Conservation (phyloP, 2,797 vertebrate genomes). For the Scarus forsteni region DNA sequence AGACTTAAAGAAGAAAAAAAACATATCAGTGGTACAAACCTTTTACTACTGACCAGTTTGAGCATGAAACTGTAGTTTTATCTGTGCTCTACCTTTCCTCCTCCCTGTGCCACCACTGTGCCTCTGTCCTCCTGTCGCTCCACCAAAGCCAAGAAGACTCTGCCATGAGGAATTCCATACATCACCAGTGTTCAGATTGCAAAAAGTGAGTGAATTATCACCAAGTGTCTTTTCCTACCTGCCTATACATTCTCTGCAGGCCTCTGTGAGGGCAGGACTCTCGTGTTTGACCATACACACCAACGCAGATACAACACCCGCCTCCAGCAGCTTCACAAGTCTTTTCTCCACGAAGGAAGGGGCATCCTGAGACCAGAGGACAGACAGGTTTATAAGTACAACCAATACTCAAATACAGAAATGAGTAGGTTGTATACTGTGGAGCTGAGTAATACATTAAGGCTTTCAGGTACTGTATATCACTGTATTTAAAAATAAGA, state of each 20-base stretch:
- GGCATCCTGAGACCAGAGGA: slow-evolving; percentile 87
- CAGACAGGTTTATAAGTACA: not conserved
- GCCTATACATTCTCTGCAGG: slow-evolving; percentile 93
- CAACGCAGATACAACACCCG: slow-evolving; percentile 93
- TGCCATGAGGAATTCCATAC: slow-evolving; percentile 60
- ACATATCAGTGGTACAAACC: slow-evolving; percentile 18
- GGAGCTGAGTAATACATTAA: too few relatives aligned
- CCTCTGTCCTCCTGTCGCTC: slow-evolving; percentile 94
- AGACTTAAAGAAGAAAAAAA: slow-evolving; percentile 79
- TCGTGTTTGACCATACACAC: slow-evolving; percentile 96
- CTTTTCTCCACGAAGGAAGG: slow-evolving; percentile 88
- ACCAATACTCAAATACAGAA: not conserved
- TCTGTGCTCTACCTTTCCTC: slow-evolving; percentile 91
- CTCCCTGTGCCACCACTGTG: slow-evolving; percentile 94
- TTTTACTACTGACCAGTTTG: too few relatives aligned
- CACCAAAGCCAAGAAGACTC: slow-evolving; percentile 95
- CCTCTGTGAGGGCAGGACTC: slow-evolving; percentile 89
- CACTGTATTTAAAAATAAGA: too few relatives aligned
- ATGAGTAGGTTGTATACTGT: not conserved
- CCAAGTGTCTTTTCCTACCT: slow-evolving; percentile 80
- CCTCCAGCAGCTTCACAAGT: slow-evolving; percentile 89
- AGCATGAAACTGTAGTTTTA: not conserved
- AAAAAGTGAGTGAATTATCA: not conserved
- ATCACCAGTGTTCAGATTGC: slow-evolving; percentile 5
- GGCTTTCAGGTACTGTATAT: too few relatives aligned